A percentile compares a stretch with the other conserved stretches of the same genome.
phyloP scores from a whole-genome alignment of 2,113 vertebrate species.

The Opisthocomus hoazin region DNA sequence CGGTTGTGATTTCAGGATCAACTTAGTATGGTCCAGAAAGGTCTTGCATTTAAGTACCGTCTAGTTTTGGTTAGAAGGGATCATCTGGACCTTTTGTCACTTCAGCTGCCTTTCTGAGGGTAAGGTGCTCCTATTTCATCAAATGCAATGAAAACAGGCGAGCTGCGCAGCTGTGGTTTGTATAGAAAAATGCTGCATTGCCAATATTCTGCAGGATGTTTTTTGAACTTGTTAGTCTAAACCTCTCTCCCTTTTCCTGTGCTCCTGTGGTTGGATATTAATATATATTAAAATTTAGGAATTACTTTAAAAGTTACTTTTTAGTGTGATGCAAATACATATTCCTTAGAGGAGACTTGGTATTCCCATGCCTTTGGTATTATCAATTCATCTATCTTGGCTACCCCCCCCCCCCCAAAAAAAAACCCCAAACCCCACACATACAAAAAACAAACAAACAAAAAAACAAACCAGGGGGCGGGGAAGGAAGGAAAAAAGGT shows the following conservation, averaged over 20 bases:
- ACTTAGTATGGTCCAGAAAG: neutral
- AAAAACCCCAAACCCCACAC: too few species aligned
- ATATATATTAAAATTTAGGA: constrained; percentile 6
- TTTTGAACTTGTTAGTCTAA: neutral
- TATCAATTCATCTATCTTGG: neutral
- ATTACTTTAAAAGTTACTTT: neutral
- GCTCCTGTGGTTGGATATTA: neutral
- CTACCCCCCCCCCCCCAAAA: too few species aligned
- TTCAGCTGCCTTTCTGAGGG: neutral
- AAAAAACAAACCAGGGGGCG: too few species aligned
- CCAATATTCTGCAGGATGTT: neutral
- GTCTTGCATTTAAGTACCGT: neutral
- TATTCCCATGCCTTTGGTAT: neutral
- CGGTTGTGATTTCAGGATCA: neutral
- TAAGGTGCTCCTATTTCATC: neutral
- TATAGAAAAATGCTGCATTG: neutral
- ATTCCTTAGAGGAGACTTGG: constrained; percentile 11
- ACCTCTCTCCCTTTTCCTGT: neutral
- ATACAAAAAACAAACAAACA: neutral
- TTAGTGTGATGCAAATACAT: neutral
- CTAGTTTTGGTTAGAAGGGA: neutral
- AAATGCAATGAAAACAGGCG: neutral
- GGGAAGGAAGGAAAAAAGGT: neutral
- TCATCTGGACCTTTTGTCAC: neutral
- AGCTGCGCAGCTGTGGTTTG: neutral